Conservation (phyloP, 2,888 invertebrate genomes). For the Metalampra italica region DNA sequence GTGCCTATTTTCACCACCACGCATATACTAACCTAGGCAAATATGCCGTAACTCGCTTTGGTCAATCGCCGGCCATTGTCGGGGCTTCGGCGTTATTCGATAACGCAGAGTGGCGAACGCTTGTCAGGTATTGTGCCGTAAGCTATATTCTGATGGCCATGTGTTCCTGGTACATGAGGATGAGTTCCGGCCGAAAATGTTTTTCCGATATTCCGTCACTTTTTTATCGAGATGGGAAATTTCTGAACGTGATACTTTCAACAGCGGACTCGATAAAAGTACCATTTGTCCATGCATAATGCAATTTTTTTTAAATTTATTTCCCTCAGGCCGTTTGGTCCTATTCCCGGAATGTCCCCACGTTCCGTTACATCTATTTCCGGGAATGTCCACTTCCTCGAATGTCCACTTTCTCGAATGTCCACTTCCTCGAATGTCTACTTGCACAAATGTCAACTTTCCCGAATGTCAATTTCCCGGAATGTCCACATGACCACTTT, state of each 20-base stretch:
- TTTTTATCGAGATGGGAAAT: not conserved
- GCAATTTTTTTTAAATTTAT: too few relatives aligned
- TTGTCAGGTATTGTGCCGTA: constrained; percentile 30
- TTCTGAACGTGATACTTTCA: not conserved
- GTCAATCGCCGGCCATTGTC: constrained; percentile 31
- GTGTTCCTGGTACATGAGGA: not conserved
- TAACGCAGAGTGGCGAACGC: constrained; percentile 30
- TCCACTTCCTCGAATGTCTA: too few relatives aligned
- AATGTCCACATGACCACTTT: too few relatives aligned
- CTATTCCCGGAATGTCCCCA: too few relatives aligned
- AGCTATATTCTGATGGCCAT: constrained; percentile 7
- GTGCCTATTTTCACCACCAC: not conserved
- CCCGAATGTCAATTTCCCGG: too few relatives aligned
- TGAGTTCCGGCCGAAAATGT: not conserved
- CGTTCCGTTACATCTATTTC: too few relatives aligned
- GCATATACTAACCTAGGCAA: not conserved
- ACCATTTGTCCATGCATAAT: too few relatives aligned
- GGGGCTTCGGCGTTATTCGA: constrained; percentile 26
- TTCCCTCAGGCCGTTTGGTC: too few relatives aligned
- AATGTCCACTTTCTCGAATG: too few relatives aligned
- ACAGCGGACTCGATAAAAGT: too few relatives aligned
- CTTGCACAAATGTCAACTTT: too few relatives aligned
- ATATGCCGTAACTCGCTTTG: constrained; percentile 10
- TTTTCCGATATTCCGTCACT: not conserved
- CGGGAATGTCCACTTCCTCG: too few relatives aligned